These are phyloP conservation scores for Odontesthes bonariensis DNA, from an alignment of 2,113 vertebrate genomes.

Conservation along the genomic window DNA sequence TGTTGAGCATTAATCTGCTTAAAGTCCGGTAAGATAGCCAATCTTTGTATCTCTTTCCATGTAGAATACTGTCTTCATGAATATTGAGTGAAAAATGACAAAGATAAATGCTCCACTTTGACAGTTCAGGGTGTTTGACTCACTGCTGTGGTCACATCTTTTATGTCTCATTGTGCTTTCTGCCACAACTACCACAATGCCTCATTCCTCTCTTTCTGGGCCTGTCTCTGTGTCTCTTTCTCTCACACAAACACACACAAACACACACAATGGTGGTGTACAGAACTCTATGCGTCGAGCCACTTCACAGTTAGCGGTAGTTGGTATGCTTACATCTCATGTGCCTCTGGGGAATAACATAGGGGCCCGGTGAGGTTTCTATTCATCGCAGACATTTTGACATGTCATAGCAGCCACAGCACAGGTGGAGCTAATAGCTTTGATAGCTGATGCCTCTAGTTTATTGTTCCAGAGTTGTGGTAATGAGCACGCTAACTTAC, in stretches of 20 bases:
- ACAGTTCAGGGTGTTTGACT: conserved; percentile 7
- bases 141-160: conserved; percentile 50
- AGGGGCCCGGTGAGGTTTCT: neutral
- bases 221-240: neutral
- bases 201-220: conserved; percentile 5
- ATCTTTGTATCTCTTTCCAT: too few relatives aligned
- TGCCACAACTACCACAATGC: conserved; percentile 68
- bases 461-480: neutral
- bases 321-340: conserved; percentile 19
- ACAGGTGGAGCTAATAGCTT: neutral
- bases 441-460: neutral
- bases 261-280: neutral
- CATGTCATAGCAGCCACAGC: conserved; percentile 5
- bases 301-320: conserved; percentile 43
- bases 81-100: conserved; percentile 12
- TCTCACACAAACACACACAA: neutral
- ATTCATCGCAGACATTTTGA: conserved; percentile 14
- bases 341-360: conserved; percentile 6
- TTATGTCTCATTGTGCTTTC: conserved; percentile 27
- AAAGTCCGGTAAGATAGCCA: too few relatives aligned
- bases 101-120: conserved; percentile 13
- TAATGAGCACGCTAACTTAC: too few relatives aligned
- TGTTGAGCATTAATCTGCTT: too few relatives aligned
- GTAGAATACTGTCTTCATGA: neutral
- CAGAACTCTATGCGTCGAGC: conserved; percentile 2